These are phyloP conservation scores for Harpagoxenus sublaevis DNA, from an alignment of 2,888 invertebrate species.

Conservation along the genomic window DNA sequence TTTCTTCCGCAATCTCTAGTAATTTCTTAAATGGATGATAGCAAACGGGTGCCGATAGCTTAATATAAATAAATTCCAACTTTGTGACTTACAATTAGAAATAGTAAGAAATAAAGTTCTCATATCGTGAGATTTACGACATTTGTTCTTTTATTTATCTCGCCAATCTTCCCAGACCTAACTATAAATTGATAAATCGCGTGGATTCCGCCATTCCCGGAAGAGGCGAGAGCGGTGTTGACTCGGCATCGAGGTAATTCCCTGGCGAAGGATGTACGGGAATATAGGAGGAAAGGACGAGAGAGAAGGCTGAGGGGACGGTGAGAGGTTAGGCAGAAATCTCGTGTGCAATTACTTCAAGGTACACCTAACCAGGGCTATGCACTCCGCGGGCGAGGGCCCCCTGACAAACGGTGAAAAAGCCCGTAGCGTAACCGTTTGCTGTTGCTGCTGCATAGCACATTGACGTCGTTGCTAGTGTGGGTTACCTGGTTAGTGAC, in stretches of 20 bases:
- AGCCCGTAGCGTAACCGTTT: constrained; percentile 84
- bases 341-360: constrained; percentile 76
- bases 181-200: constrained; percentile 37
- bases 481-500: constrained; percentile 87
- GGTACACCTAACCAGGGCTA: constrained; percentile 67
- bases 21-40: constrained; percentile 47
- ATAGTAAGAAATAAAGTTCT: not conserved
- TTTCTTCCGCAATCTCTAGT: no score
- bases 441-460: constrained; percentile 84
- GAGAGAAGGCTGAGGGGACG: constrained; percentile 38
- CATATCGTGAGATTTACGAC: not conserved
- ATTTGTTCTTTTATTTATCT: not conserved
- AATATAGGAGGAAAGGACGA: constrained; percentile 50
- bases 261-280: constrained; percentile 55
- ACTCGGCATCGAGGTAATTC: constrained; percentile 28
- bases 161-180: not conserved
- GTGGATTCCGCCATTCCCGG: constrained; percentile 29
- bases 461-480: constrained; percentile 84
- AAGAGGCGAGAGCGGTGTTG: constrained; percentile 40
- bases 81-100: not conserved
- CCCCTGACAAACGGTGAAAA: constrained; percentile 83
- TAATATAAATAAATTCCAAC: not conserved
- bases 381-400: constrained; percentile 49
- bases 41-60: not conserved
- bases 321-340: constrained; percentile 65